phyloP scores from a whole-genome alignment of 2,797 vertebrate genomes.

The Cephalopachus bancanus region DNA sequence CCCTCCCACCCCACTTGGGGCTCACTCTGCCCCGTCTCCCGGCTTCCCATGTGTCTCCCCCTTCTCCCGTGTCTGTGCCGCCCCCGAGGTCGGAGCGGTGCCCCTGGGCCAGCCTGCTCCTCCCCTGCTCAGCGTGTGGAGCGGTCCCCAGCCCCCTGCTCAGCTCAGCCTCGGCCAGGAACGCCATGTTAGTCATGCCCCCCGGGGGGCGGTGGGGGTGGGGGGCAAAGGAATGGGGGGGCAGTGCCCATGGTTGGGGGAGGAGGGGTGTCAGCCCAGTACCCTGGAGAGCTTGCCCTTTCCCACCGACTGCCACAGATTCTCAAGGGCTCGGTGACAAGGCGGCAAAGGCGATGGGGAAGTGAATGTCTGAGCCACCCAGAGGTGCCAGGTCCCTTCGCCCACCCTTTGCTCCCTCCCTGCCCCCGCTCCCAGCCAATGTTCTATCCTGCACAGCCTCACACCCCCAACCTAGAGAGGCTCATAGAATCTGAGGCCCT shows the following conservation, averaged over 20 bases:
- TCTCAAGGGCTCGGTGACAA: background rate
- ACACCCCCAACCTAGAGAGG: background rate
- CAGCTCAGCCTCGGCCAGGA: conserved; percentile 96
- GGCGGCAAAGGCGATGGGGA: background rate
- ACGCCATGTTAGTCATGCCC: conserved; percentile 96
- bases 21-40: conserved; percentile 71
- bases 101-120: conserved; percentile 92
- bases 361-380: conserved; percentile 56
- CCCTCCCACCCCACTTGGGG: conserved; percentile 78
- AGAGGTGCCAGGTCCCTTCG: conserved; percentile 15
- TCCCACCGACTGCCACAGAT: background rate
- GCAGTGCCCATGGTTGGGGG: conserved; percentile 70
- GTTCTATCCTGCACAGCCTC: conserved; percentile 20
- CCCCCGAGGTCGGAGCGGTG: conserved; percentile 88
- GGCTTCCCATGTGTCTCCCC: conserved; percentile 74
- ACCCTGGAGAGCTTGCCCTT: conserved; percentile 50
- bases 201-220: conserved; percentile 57
- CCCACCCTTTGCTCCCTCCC: conserved; percentile 23
- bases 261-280: conserved; percentile 69
- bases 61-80: conserved; percentile 80
- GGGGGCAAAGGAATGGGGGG: conserved; percentile 71
- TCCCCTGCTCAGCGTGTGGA: conserved; percentile 99
- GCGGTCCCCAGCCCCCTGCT: conserved; percentile 97
- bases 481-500: conserved; percentile 52
- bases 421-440: background rate